These are phyloP conservation scores for Ictalurus furcatus DNA, from an alignment of 2,113 vertebrate genomes.

Conservation along the genomic window DNA sequence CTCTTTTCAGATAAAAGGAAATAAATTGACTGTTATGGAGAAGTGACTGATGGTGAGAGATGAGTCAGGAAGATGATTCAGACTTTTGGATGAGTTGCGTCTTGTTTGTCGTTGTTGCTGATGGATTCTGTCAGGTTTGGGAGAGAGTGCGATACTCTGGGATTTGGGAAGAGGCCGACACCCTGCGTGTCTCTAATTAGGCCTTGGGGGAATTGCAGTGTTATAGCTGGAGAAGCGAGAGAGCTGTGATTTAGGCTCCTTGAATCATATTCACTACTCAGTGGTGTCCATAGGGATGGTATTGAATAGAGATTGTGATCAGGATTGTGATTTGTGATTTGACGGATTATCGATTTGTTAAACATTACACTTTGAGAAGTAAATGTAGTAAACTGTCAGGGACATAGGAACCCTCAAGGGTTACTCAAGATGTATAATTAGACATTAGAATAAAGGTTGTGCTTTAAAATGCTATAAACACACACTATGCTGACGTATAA, in stretches of 20 bases:
- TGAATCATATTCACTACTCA: background rate
- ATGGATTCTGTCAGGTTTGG: conserved; percentile 33
- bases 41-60: background rate
- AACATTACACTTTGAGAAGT: background rate
- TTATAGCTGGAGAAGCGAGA: conserved; percentile 24
- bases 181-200: conserved; percentile 46
- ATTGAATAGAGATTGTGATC: background rate
- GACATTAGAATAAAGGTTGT: background rate
- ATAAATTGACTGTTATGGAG: background rate
- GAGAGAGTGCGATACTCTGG: conserved; percentile 32
- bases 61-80: background rate
- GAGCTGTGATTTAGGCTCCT: background rate
- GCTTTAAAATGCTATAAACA: background rate
- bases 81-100: conserved; percentile 30
- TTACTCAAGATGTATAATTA: background rate
- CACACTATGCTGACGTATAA: background rate
- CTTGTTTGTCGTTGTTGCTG: conserved; percentile 43
- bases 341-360: background rate
- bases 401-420: background rate
- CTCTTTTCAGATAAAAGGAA: background rate
- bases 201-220: conserved; percentile 39
- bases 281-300: background rate
- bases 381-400: background rate
- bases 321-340: background rate
- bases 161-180: conserved; percentile 44